Evolutionary conservation across 2,888 invertebrate genomes (phyloP), one percentile per base, ranked within the genome.

Genomic region (Drosophila paramelanica): DNA sequence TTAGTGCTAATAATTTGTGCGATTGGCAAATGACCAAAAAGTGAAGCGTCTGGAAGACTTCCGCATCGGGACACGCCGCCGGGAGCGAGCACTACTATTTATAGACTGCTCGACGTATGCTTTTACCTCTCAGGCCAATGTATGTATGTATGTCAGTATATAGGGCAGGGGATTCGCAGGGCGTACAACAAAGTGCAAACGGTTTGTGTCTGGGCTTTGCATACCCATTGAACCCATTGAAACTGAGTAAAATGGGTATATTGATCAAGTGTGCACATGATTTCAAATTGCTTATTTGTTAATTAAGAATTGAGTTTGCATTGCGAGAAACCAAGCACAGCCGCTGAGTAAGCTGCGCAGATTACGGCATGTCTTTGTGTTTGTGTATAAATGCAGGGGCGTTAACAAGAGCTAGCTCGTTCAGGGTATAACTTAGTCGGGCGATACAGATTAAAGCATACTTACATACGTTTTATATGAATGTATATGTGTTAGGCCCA

Each of bases 21-120:
- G 78, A 79, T 89, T 86, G 86, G 86, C 86, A 86, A 87, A 75
- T 84, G 79, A 89, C 89, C 86, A 88, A 81, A 68, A 83, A 71
- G 58, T 66, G 47, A 76, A 59, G 68, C 73, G 86, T 86, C 86
- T 86, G 86, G 86, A 86, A 87, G 76, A 89, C 88, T 86, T 88
- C 86, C 86, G 86, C 88, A 87, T 86, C 84, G 75, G 87, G 79
- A 86, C 72, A 64, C 60, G 58, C 55, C 43, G 67, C 42, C 67
- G 67, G 55, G 55, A 45, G 59, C 68, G 49, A 60, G 75, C 64
- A 53, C 67, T 67, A 59, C 77, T 81, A 85, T 81, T 73, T 70
- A 55, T 81, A 85, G 82, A 60, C 60, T 36, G 13, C 33, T 27
- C 64, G 59, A 55, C 64, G 45, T 53, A 62, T 43, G 57, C 57